Evolutionary conservation across 2,888 invertebrate species (phyloP).

Genomic region (Proisotoma minuta): DNA sequence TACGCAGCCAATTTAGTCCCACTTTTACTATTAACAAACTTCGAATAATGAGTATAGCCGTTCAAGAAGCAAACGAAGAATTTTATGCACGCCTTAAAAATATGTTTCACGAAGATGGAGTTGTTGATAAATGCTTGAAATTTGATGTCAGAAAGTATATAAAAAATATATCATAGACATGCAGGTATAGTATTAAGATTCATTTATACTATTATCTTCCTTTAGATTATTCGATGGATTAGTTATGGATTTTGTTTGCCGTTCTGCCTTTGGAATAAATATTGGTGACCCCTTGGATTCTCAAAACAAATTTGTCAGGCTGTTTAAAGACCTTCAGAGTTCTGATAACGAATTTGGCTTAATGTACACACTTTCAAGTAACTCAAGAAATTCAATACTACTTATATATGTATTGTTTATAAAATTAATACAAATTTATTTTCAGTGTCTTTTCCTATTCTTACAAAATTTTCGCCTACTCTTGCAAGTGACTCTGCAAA

Average conservation of each 20-base stretch:
- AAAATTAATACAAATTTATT: constrained; percentile 1
- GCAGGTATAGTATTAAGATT: neutral
- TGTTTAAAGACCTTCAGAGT: constrained; percentile 29
- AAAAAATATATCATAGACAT: neutral
- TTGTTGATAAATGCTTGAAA: neutral
- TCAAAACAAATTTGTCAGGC: constrained; percentile 28
- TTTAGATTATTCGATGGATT: constrained; percentile 14
- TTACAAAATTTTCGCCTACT: constrained; percentile 29
- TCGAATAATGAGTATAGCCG: constrained; percentile 16
- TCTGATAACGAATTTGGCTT: constrained; percentile 24
- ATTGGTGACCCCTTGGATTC: constrained; percentile 29
- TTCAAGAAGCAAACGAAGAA: neutral
- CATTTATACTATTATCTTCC: neutral
- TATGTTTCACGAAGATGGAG: neutral
- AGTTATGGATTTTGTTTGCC: constrained; percentile 30
- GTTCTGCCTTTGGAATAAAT: constrained; percentile 34
- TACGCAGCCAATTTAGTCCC: constrained; percentile 23
- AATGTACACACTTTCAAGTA: constrained; percentile 38
- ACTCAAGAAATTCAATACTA: neutral
- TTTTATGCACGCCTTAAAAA: neutral
- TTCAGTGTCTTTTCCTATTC: constrained; percentile 17
- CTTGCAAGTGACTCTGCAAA: constrained; percentile 15
- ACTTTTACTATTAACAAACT: constrained; percentile 23
- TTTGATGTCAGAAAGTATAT: too few relatives aligned
- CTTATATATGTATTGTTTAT: neutral